These are phyloP conservation scores for Bimastos eiseni DNA, from an alignment of 2,888 invertebrate genomes.

Conservation along the genomic window DNA sequence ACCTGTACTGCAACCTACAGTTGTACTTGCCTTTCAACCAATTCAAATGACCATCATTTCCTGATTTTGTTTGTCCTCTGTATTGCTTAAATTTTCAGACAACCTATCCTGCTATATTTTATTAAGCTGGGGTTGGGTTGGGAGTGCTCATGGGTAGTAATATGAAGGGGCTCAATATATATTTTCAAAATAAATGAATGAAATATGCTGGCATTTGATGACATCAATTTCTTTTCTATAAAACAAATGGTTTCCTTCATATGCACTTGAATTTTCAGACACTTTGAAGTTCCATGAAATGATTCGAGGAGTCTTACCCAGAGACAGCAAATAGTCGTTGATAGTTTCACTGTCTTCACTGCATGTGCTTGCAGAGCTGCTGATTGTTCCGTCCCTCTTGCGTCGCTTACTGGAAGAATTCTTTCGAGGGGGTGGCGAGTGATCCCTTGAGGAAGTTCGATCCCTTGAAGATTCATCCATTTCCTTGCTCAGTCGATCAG, in stretches of 20 bases:
- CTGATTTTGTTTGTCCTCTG: neutral
- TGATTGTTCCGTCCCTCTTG: constrained; percentile 30
- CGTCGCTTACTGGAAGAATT: constrained; percentile 32
- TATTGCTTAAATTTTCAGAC: neutral
- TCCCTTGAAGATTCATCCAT: constrained; percentile 17
- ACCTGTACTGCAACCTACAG: neutral
- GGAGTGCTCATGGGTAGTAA: too few species aligned
- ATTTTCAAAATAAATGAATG: too few species aligned
- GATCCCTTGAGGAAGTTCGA: constrained; percentile 18
- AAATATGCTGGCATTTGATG: too few species aligned
- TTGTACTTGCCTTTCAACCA: neutral
- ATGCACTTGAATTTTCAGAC: neutral
- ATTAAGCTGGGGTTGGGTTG: too few species aligned
- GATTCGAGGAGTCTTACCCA: neutral
- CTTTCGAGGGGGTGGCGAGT: neutral
- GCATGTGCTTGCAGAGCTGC: constrained; percentile 45
- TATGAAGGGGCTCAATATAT: too few species aligned
- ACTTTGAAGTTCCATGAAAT: neutral
- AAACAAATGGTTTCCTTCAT: neutral
- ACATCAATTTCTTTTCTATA: too few species aligned
- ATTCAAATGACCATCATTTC: neutral
- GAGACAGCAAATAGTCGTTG: constrained; percentile 31
- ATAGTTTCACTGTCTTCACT: constrained; percentile 43
- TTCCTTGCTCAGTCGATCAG: constrained; percentile 8
- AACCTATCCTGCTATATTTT: neutral